Conservation (phyloP, 2,888 invertebrate genomes). For the Andrena minutula region DNA sequence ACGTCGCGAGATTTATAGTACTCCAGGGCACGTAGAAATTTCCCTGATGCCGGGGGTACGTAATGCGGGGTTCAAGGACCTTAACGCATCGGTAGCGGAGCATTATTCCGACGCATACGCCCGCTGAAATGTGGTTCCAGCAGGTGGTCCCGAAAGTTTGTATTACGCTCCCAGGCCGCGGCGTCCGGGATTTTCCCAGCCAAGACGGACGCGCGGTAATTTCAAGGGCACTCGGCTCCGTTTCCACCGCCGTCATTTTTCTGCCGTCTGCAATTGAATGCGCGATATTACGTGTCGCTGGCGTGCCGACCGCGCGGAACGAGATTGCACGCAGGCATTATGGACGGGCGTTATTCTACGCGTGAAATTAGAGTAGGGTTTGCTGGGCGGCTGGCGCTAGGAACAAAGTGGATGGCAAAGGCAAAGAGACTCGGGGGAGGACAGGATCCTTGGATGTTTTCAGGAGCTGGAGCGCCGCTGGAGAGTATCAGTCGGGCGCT, state of each 20-base stretch:
- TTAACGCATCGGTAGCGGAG: slow-evolving; percentile 43
- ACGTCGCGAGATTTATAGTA: slow-evolving; percentile 56
- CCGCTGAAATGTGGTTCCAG: slow-evolving; percentile 27
- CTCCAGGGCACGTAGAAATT: slow-evolving; percentile 23
- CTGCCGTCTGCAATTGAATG: slow-evolving; percentile 3
- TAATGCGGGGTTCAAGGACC: slow-evolving; percentile 27
- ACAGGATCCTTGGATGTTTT: slow-evolving; percentile 48
- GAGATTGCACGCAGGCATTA: background rate
- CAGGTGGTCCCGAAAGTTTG: slow-evolving; percentile 53
- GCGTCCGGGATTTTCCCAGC: slow-evolving; percentile 50
- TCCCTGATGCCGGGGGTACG: slow-evolving; percentile 25
- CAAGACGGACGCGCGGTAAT: slow-evolving; percentile 79
- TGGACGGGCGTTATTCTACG: slow-evolving; percentile 10
- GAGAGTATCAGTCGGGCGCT: slow-evolving; percentile 59
- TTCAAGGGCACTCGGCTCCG: slow-evolving; percentile 61
- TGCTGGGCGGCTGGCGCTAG: background rate
- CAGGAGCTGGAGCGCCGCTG: slow-evolving; percentile 67
- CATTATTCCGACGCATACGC: slow-evolving; percentile 34
- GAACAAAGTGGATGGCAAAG: slow-evolving; percentile 11
- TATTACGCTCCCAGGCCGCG: slow-evolving; percentile 8
- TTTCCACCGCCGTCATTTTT: slow-evolving; percentile 2
- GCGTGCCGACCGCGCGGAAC: background rate
- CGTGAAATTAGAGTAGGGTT: slow-evolving; percentile 8
- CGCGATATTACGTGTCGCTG: background rate
- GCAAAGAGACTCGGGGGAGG: slow-evolving; percentile 2